Percentiles rank a stretch among this genome's conserved stretches.
phyloP scores from a whole-genome alignment of 2,113 vertebrate genomes.

The Hylia prasina region DNA sequence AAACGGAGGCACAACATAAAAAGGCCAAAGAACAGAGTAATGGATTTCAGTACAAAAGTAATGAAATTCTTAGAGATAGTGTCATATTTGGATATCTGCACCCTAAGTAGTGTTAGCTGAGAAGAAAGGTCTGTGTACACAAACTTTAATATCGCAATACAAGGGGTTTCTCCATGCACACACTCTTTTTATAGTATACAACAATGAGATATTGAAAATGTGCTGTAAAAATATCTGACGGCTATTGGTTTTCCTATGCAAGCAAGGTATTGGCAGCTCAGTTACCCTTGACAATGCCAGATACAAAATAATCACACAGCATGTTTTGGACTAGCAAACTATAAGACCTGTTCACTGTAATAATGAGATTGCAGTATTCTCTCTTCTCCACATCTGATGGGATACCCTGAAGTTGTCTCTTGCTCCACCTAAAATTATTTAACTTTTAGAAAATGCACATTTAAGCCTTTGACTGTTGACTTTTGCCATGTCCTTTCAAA shows the following conservation, averaged over 20 bases:
- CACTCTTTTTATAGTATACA: neutral
- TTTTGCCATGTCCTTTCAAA: conserved; percentile 47
- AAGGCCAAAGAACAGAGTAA: neutral
- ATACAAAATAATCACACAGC: neutral
- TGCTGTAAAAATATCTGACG: neutral
- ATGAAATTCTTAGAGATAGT: neutral
- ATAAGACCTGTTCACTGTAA: neutral
- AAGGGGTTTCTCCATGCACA: neutral
- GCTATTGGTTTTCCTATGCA: neutral
- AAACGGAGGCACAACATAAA: neutral
- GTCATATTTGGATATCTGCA: neutral
- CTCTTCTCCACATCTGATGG: neutral
- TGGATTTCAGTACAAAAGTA: neutral
- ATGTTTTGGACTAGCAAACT: neutral
- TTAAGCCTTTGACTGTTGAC: conserved; percentile 25
- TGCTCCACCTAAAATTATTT: neutral
- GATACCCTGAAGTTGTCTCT: neutral
- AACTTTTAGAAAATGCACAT: neutral
- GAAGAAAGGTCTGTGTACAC: neutral
- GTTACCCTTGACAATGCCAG: neutral
- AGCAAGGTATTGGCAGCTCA: neutral
- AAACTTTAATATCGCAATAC: neutral
- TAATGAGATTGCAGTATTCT: neutral
- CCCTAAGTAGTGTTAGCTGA: neutral
- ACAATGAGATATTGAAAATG: neutral